Percentiles rank a stretch among this genome's conserved stretches.
Evolutionary conservation across 30 jellyfish, hydroid and myxozoan genomes (phyloP).

Genomic region (Rhopilema esculentum): DNA sequence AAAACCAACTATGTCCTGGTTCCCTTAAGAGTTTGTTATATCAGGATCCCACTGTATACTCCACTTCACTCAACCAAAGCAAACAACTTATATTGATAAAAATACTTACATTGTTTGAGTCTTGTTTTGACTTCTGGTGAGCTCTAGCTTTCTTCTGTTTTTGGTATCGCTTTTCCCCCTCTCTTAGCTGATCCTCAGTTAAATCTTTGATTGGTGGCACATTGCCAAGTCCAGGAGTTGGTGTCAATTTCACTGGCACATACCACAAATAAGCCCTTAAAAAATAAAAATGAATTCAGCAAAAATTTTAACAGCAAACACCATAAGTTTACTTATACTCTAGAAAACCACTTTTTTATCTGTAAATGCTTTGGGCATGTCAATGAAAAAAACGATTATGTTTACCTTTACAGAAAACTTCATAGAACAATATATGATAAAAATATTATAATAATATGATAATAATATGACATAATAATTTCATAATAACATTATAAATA

Average conservation of each 20-base stretch:
- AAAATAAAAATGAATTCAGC: not conserved
- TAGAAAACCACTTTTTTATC: not conserved
- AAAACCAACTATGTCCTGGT: too few relatives aligned
- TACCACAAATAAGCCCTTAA: conserved; percentile 87
- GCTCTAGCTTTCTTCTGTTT: conserved; percentile 74
- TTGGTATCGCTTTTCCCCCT: conserved; percentile 74
- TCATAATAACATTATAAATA: too few relatives aligned
- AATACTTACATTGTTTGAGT: conserved; percentile 46
- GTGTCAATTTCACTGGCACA: conserved; percentile 59
- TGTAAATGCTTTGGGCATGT: not conserved
- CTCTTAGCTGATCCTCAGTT: conserved; percentile 49
- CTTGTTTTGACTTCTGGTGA: conserved; percentile 32
- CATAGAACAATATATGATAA: too few relatives aligned
- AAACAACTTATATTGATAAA: too few relatives aligned
- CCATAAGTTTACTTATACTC: not conserved
- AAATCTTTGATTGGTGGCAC: conserved; percentile 78
- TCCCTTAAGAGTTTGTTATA: too few relatives aligned
- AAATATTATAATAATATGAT: too few relatives aligned
- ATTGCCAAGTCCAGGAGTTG: conserved; percentile 8
- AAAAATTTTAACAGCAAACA: not conserved
- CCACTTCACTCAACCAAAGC: too few relatives aligned
- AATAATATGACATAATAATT: too few relatives aligned
- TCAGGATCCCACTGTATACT: too few relatives aligned
- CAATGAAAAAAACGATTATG: too few relatives aligned
- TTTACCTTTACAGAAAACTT: too few relatives aligned